Evolutionary conservation across 2,113 vertebrate species (phyloP), one percentile per base, ranked within the genome.

Genomic region (Vanacampus margaritifer): DNA sequence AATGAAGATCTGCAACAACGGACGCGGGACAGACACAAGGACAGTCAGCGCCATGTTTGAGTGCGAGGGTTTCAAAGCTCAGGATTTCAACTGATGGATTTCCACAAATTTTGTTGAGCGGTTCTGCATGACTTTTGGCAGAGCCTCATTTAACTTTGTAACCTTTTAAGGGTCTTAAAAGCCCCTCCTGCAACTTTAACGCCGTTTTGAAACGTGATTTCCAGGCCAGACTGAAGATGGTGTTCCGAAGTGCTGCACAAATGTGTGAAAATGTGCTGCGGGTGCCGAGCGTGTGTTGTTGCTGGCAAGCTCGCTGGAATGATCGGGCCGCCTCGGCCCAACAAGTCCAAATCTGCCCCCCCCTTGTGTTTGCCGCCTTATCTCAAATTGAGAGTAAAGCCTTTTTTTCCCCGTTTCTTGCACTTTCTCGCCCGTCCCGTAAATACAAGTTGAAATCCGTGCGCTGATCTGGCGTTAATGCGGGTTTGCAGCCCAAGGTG

Each of bases 1-100:
- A 86, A 99, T 95, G 84, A 96, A 99, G 78, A 99, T 95, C 96
- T 98, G 67, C 17, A 17, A 57, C 32, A 53, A 17, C 39, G 1
- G 53, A 11, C 41, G 5, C 13, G 10, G 65, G 21, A 61, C 0
- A 8, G 1, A 60, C 50, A 12, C 14, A 59, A 32, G 12, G 19
- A 19, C 41, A 21, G 6, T 36, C 59, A n/a, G 21, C 2, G 53
- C 26, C 1, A 58, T 45, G 56, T 53, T 69, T 17, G 14, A 46
- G 13, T 12, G 39, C 3, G 11, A 12, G 13, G 39, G 11, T 13
- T 41, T 13, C 39, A 12, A 13, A 12, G 2, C 39, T 41, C 1
- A 13, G 39, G 39, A 12, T 41, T 41, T 41, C 0, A 41, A 41
- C 10, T 12, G 11, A 13, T n/a, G 39, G 39, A 12, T 41, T 41